Conservation (phyloP, 64 coral and sea anemone species). For the Acropora tenuis region DNA sequence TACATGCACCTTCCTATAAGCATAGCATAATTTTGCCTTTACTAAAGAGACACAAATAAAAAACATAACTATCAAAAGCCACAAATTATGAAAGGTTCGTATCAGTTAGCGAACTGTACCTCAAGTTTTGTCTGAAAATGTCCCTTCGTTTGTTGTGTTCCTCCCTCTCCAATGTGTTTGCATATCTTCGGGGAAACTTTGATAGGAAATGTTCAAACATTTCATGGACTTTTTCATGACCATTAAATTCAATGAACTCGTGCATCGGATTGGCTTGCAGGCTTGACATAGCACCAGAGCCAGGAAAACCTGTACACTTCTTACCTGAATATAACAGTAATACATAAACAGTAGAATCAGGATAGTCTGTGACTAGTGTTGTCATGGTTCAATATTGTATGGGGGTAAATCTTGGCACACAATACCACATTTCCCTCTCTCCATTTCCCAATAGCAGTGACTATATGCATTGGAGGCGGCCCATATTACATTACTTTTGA, state of each 20-base stretch:
- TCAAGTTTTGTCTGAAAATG: conserved; percentile 86
- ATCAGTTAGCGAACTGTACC: conserved; percentile 37
- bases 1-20: too few species aligned
- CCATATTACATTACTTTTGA: too few species aligned
- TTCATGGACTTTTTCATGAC: conserved; percentile 54
- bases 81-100: too few species aligned
- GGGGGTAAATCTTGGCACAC: too few species aligned
- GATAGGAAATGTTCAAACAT: conserved; percentile 82
- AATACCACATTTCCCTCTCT: too few species aligned
- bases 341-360: not conserved
- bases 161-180: conserved; percentile 52
- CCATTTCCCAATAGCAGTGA: too few species aligned
- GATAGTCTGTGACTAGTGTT: too few species aligned
- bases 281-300: conserved; percentile 67
- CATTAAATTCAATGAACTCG: conserved; percentile 85
- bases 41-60: too few species aligned
- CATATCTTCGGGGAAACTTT: conserved; percentile 80
- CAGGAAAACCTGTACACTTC: conserved; percentile 85
- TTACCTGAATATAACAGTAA: conserved; percentile 47
- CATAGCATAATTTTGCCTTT: too few species aligned
- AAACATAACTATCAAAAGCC: too few species aligned
- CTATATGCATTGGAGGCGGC: too few species aligned
- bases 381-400: too few species aligned
- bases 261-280: conserved; percentile 90
- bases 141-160: conserved; percentile 77